Base-by-base conservation (phyloP, 2,888 invertebrate genomes). In the Smittia sp. region DNA sequence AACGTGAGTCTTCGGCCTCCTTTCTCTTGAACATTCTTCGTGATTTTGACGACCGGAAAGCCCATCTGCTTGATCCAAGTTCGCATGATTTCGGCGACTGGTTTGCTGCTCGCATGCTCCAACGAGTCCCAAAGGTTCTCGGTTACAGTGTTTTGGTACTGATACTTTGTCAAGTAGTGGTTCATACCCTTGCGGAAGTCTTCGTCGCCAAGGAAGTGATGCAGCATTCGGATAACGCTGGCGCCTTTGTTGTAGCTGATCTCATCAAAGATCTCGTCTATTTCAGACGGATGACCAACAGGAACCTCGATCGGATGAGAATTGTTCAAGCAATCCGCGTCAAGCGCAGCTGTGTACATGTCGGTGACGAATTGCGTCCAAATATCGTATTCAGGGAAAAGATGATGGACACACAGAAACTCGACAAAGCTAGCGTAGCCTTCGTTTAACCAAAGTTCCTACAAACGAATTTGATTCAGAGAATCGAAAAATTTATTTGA, bases 21-120 rank as follows among this genome's bases (percentile, higher is more conserved):
- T 0, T 87, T 88, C 70, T 85, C 85, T 79, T 89, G 88, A n/a
- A 65, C 46, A 27, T 65, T 65, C 32, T 73, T 63, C n/a, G 54
- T 46, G 39, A 73, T 41, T 27, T 73, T 86, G 11, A 94, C 88
- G 73, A 97, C 89, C 0, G 98, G 98, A 80, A 94, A 98, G 52
- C 98, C 98, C 88, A 92, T 93, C 79, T 94, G 92, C 79, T 93
- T 92, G 0, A 97, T 98, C 98, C 98, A 99, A 20, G 94, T 93
- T 6, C 92, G 91, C 98, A 99, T 98, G 7, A 99, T 91, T 65
- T 88, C 88, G 0, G 89, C 90, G 0, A 99, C 92, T 1, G 96
- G 94, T 81, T 97, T 94, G 20, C 90, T 89, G 77, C 94, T 94
- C 1, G 93, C 92, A 79, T 93, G 91, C 78, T 91, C 92, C 76